phyloP scores from a whole-genome alignment of 2,113 vertebrate genomes.

The Oncorhynchus mykiss region DNA sequence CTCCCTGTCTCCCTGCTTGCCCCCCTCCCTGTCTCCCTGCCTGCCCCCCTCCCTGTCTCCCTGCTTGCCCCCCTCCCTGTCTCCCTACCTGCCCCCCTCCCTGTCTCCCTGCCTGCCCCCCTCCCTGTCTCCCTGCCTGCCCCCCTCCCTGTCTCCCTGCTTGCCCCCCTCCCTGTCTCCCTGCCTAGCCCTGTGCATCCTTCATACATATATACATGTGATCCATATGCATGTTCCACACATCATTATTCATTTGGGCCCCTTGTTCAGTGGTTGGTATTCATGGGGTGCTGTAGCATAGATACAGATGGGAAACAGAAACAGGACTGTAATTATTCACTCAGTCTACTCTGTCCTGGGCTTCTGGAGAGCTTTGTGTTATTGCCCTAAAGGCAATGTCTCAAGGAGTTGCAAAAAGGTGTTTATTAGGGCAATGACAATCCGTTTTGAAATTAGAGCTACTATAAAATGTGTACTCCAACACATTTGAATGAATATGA shows the following conservation, averaged over 20 bases:
- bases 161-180: background rate
- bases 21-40: too few relatives aligned
- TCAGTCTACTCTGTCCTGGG: background rate
- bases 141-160: background rate
- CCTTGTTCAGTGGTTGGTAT: background rate
- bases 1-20: too few relatives aligned
- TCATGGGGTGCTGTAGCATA: background rate
- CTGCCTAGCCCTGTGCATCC: slow-evolving; percentile 14
- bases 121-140: background rate
- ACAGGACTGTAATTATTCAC: slow-evolving; percentile 14
- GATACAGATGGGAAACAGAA: slow-evolving; percentile 1
- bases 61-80: background rate
- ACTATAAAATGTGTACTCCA: too few relatives aligned
- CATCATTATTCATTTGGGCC: slow-evolving; percentile 11
- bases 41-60: background rate
- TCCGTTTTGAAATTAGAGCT: too few relatives aligned
- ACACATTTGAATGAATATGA: background rate
- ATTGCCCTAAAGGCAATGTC: slow-evolving; percentile 1
- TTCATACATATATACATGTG: slow-evolving; percentile 20
- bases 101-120: background rate
- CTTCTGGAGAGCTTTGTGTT: slow-evolving; percentile 4
- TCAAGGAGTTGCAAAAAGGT: background rate
- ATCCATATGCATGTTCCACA: slow-evolving; percentile 26
- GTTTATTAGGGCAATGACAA: background rate
- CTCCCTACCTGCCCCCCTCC: background rate